phyloP scores from a whole-genome alignment of 2,888 invertebrate genomes.

The Drosophila stalkeri region DNA sequence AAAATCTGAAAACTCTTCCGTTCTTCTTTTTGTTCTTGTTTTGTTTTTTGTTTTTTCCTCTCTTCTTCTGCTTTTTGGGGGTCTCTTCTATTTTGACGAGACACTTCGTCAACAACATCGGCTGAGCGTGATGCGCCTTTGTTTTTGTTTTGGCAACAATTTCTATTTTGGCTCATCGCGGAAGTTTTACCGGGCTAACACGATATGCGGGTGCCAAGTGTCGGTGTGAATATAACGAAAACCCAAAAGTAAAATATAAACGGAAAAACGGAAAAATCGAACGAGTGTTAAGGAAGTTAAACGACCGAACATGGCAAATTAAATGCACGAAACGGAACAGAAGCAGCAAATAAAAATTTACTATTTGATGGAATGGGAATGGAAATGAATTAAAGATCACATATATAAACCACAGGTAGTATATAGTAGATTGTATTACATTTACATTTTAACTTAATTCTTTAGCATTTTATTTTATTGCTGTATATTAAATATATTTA shows the following conservation, averaged over 20 bases:
- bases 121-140: slow-evolving; percentile 37
- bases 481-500: neutral
- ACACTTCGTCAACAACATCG: slow-evolving; percentile 63
- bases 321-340: slow-evolving; percentile 39
- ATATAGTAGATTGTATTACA: neutral
- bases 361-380: too few species aligned
- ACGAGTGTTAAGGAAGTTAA: slow-evolving; percentile 34
- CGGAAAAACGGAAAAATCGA: slow-evolving; percentile 12
- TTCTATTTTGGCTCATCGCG: slow-evolving; percentile 64
- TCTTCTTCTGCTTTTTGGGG: slow-evolving; percentile 19
- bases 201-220: slow-evolving; percentile 28
- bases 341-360: neutral
- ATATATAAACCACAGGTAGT: neutral
- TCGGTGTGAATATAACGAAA: slow-evolving; percentile 2
- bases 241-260: slow-evolving; percentile 16
- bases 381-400: neutral
- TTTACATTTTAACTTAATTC: neutral
- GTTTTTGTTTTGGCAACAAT: slow-evolving; percentile 36
- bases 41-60: too few species aligned
- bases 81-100: slow-evolving; percentile 51
- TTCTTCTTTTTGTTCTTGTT: neutral
- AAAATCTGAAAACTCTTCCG: slow-evolving; percentile 5
- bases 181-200: slow-evolving; percentile 40
- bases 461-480: neutral
- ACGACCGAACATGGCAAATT: slow-evolving; percentile 38